Percentiles rank a stretch among this genome's conserved stretches.
These are phyloP conservation scores for Actinostola sp. DNA, from an alignment of 92 coral and sea anemone species.

Conservation along the genomic window DNA sequence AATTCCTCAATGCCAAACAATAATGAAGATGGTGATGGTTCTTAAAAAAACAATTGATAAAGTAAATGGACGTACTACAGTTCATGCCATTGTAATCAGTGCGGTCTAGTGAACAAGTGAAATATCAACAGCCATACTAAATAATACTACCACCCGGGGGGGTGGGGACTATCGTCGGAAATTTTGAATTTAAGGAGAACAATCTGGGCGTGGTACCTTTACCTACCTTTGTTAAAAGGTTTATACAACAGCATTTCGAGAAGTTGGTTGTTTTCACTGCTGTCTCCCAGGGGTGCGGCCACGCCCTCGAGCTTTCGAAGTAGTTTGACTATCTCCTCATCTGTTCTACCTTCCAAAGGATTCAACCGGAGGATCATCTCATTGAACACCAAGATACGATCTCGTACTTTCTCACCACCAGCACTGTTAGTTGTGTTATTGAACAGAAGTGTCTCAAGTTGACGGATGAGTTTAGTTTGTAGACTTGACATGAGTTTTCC, in stretches of 20 bases:
- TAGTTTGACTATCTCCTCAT: conserved; percentile 48
- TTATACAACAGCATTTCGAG: conserved; percentile 58
- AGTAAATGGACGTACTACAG: no score
- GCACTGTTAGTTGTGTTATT: conserved; percentile 55
- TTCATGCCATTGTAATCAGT: no score
- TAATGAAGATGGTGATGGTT: neutral
- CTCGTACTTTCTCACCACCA: conserved; percentile 76
- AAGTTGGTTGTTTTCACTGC: conserved; percentile 84
- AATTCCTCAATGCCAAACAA: neutral
- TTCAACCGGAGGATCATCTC: conserved; percentile 43
- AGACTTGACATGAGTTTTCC: conserved; percentile 59
- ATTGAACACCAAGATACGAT: conserved; percentile 45
- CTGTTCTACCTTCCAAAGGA: conserved; percentile 55
- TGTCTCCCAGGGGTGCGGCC: conserved; percentile 77
- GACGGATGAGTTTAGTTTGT: conserved; percentile 41
- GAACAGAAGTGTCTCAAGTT: conserved; percentile 56
- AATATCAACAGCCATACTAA: no score
- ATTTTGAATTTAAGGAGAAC: no score
- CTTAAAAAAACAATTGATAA: neutral
- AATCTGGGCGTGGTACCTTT: no score
- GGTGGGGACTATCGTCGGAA: no score
- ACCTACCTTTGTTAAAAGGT: conserved; percentile 36
- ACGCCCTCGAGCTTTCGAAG: conserved; percentile 69
- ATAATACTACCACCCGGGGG: no score
- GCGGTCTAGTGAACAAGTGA: no score